Conservation (phyloP, 2,113 vertebrate genomes). For the Balaenoptera acutorostrata region DNA sequence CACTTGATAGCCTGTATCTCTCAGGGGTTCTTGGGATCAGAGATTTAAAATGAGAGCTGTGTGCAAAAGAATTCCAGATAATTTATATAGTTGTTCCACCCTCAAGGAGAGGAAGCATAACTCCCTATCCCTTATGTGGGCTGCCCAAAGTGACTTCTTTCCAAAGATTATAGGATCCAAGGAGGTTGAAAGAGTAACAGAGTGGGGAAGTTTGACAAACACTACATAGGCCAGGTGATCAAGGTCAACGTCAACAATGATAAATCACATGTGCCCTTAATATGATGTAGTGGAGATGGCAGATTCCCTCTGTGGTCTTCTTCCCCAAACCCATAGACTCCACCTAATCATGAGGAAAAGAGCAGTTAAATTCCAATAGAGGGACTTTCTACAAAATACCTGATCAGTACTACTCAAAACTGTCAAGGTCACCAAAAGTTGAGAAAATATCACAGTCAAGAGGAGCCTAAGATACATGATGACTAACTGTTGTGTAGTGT, state of each 20-base stretch:
- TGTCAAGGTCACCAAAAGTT: not conserved
- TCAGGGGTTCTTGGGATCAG: not conserved
- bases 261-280: not conserved
- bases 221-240: not conserved
- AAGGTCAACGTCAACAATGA: not conserved
- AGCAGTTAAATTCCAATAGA: not conserved
- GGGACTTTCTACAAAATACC: not conserved
- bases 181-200: not conserved
- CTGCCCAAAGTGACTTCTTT: not conserved
- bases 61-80: not conserved
- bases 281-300: not conserved
- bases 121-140: not conserved
- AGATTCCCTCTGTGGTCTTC: not conserved
- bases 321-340: not conserved
- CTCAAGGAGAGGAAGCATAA: not conserved
- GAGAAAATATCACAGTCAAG: not conserved
- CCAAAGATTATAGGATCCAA: not conserved
- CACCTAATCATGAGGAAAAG: not conserved
- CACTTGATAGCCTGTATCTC: not conserved
- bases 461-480: not conserved
- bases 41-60: not conserved
- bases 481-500: not conserved
- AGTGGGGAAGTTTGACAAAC: not conserved
- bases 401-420: not conserved
- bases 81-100: not conserved